Evolutionary conservation across 2,797 vertebrate species (phyloP).

Genomic region (Cryptoblepharus egeriae): DNA sequence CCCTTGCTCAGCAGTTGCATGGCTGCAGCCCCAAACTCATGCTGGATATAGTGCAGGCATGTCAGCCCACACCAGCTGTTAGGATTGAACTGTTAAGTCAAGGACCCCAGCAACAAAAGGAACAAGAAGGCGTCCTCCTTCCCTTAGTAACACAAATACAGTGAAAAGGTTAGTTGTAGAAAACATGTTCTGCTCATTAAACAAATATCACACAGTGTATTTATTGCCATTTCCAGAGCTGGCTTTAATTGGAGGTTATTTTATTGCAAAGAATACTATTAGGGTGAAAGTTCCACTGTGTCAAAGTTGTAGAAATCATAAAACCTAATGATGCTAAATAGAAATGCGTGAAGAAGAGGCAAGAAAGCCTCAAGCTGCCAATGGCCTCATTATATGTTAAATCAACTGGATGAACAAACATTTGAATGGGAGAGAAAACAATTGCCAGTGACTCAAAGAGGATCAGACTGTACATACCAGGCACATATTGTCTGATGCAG

Average conservation of each 20-base stretch:
- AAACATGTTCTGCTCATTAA: conserved; percentile 56
- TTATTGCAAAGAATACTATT: conserved; percentile 48
- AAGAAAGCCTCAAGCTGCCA: conserved; percentile 14
- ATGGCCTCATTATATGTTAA: conserved; percentile 52
- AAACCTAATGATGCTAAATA: conserved; percentile 66
- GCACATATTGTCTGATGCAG: no score
- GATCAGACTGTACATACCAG: no score
- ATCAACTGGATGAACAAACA: conserved; percentile 39
- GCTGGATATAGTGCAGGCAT: no score
- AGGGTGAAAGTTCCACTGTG: conserved; percentile 51
- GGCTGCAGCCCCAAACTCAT: no score
- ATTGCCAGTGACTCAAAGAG: conserved; percentile 42
- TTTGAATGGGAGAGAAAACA: conserved; percentile 39
- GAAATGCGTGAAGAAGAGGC: conserved; percentile 37
- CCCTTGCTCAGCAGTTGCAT: no score
- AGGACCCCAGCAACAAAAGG: conserved; percentile 3
- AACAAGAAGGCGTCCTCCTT: conserved; percentile 36
- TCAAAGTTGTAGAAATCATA: conserved; percentile 62
- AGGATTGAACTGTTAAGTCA: conserved; percentile 4
- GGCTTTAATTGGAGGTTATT: conserved; percentile 53
- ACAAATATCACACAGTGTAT: conserved; percentile 38
- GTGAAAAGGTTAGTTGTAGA: conserved; percentile 38
- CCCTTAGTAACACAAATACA: conserved; percentile 35
- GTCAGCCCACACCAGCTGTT: no score
- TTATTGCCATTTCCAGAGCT: conserved; percentile 23